Percentiles rank a stretch among this genome's conserved stretches.
Conservation (phyloP, 1,140 invertebrate species). For the Harpegnathos saltator region DNA sequence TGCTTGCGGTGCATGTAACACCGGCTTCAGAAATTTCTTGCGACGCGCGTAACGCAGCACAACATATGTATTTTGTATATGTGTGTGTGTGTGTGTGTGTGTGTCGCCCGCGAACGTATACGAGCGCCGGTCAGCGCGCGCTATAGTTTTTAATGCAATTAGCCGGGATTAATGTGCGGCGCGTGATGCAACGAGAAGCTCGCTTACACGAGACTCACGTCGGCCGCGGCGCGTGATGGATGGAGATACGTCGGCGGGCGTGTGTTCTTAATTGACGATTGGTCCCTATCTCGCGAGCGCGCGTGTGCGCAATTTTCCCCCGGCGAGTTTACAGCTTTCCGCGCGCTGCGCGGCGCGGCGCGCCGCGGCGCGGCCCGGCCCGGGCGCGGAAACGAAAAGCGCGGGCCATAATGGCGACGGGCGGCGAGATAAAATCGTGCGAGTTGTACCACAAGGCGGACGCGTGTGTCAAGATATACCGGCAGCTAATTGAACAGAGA, state of each 20-base stretch:
- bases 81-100: conserved; percentile 1
- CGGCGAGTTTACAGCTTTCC: neutral
- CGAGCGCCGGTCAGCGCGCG: neutral
- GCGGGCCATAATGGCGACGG: neutral
- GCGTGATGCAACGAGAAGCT: conserved; percentile 38
- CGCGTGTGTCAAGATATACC: too few species aligned
- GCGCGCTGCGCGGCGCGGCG: too few species aligned
- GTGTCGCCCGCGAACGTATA: too few species aligned
- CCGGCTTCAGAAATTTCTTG: conserved; percentile 48
- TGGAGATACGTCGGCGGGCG: conserved; percentile 17
- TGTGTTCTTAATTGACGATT: conserved; percentile 45
- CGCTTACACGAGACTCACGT: conserved; percentile 11
- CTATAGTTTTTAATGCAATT: conserved; percentile 58
- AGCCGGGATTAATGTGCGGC: conserved; percentile 42
- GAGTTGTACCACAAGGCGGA: neutral
- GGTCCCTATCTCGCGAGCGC: neutral
- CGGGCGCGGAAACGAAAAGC: neutral
- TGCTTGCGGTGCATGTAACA: conserved; percentile 18
- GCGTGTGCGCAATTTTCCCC: neutral
- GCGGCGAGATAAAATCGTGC: neutral
- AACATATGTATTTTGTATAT: neutral
- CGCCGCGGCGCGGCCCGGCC: too few species aligned
- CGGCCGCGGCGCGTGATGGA: conserved; percentile 5
- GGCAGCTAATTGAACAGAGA: neutral
- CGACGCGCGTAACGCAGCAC: neutral